phyloP scores from a whole-genome alignment of 2,797 vertebrate genomes.

The Hyperoplus lanceolatus region DNA sequence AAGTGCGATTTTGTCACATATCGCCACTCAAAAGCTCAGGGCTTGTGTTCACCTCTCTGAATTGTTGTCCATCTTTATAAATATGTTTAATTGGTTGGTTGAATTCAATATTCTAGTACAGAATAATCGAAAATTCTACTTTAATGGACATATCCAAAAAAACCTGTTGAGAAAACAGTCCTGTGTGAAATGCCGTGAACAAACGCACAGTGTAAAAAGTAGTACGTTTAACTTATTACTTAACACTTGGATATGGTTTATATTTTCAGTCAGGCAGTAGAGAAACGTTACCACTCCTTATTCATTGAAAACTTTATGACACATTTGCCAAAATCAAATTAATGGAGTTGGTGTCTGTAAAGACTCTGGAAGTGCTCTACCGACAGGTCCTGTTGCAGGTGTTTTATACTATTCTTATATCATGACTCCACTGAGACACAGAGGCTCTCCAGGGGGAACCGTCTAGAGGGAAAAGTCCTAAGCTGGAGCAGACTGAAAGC shows the following conservation, averaged over 20 bases:
- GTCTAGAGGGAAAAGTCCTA: slow-evolving; percentile 18
- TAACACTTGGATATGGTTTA: background rate
- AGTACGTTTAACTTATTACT: background rate
- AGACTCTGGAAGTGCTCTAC: slow-evolving; percentile 12
- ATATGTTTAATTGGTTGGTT: background rate
- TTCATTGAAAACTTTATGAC: slow-evolving; percentile 17
- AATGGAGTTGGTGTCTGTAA: background rate
- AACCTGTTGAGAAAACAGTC: too few species aligned
- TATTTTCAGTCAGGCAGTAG: background rate
- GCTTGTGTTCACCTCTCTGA: background rate
- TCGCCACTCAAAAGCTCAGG: background rate
- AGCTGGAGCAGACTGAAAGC: slow-evolving; percentile 34
- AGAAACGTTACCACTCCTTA: slow-evolving; percentile 19
- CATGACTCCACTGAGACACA: slow-evolving; percentile 26
- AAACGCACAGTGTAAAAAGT: too few species aligned
- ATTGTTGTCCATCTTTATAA: too few species aligned
- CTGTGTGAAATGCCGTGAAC: too few species aligned
- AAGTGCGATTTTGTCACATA: background rate
- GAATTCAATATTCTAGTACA: background rate
- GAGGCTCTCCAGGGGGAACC: slow-evolving; percentile 21
- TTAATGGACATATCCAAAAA: background rate
- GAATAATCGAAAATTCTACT: background rate
- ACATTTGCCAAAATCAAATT: background rate
- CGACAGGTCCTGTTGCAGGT: slow-evolving; percentile 13
- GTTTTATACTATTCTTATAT: background rate